Conservation (phyloP, 2,888 invertebrate genomes). For the Galeruca laticollis region DNA sequence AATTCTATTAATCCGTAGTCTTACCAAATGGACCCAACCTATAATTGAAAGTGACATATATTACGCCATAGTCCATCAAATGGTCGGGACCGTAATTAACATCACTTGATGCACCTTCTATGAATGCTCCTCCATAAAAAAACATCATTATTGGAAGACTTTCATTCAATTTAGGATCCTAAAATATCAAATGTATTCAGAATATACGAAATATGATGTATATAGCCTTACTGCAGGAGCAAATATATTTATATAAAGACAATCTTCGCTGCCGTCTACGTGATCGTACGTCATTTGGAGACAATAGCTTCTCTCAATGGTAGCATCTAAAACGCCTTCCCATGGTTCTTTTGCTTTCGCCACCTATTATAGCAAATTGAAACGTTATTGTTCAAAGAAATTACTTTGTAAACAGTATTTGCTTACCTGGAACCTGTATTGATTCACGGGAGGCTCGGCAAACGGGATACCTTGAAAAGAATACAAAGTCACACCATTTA, state of each 20-base stretch:
- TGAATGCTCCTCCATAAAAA: slow-evolving; percentile 65
- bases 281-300: slow-evolving; percentile 45
- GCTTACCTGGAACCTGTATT: slow-evolving; percentile 52
- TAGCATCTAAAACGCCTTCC: slow-evolving; percentile 52
- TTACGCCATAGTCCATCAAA: slow-evolving; percentile 74
- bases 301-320: slow-evolving; percentile 50
- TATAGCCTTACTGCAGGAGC: slow-evolving; percentile 52
- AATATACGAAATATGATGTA: too few species aligned
- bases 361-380: slow-evolving; percentile 35
- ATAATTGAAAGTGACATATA: slow-evolving; percentile 78
- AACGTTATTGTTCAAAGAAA: neutral
- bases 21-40: slow-evolving; percentile 76
- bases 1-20: neutral
- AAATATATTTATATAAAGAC: slow-evolving; percentile 53
- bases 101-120: slow-evolving; percentile 57
- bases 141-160: slow-evolving; percentile 64
- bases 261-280: slow-evolving; percentile 52
- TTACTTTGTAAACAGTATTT: neutral
- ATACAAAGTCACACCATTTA: slow-evolving; percentile 39
- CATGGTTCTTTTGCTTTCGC: slow-evolving; percentile 52
- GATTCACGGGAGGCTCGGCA: slow-evolving; percentile 50
- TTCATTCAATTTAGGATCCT: slow-evolving; percentile 45
- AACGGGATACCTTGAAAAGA: slow-evolving; percentile 52
- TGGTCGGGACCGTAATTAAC: slow-evolving; percentile 54
- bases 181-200: too few species aligned